Conservation (phyloP, 2,797 vertebrate species). For the Taenioides sp. region DNA sequence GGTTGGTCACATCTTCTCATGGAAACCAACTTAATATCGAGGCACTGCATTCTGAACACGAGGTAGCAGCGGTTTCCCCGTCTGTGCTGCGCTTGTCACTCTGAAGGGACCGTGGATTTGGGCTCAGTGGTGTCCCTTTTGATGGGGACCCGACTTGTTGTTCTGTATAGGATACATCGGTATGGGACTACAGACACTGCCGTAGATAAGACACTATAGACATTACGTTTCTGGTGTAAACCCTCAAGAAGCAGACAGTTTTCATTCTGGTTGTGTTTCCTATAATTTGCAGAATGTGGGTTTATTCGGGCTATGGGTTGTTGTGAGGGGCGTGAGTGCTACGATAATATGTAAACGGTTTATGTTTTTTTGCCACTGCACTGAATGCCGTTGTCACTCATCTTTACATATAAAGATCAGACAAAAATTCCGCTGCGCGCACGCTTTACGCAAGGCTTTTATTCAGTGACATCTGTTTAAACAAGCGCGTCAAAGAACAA, state of each 20-base stretch:
- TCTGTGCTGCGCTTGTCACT: constrained; percentile 31
- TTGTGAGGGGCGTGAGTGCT: constrained; percentile 34
- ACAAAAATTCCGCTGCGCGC: background rate
- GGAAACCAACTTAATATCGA: background rate
- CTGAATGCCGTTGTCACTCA: background rate
- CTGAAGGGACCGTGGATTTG: constrained; percentile 49
- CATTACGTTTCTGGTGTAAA: constrained; percentile 48
- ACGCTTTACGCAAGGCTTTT: background rate
- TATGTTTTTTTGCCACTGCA: background rate
- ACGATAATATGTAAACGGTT: background rate
- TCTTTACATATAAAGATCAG: background rate
- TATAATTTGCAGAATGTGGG: constrained; percentile 24
- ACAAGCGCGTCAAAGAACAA: constrained; percentile 1
- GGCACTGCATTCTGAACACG: background rate
- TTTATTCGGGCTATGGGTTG: constrained; percentile 11
- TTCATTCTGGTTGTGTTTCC: constrained; percentile 41
- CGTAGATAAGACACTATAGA: constrained; percentile 50
- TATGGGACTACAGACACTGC: constrained; percentile 62
- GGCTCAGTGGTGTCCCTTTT: constrained; percentile 54
- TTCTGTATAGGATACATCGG: constrained; percentile 40
- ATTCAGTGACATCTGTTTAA: background rate
- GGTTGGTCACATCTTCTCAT: background rate
- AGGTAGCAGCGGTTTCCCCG: background rate
- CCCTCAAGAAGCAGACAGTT: constrained; percentile 39
- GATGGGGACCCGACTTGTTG: constrained; percentile 55